Evolutionary conservation across 1,140 invertebrate genomes (phyloP), one percentile per base, ranked within the genome.

Genomic region (Trichonephila clavata): DNA sequence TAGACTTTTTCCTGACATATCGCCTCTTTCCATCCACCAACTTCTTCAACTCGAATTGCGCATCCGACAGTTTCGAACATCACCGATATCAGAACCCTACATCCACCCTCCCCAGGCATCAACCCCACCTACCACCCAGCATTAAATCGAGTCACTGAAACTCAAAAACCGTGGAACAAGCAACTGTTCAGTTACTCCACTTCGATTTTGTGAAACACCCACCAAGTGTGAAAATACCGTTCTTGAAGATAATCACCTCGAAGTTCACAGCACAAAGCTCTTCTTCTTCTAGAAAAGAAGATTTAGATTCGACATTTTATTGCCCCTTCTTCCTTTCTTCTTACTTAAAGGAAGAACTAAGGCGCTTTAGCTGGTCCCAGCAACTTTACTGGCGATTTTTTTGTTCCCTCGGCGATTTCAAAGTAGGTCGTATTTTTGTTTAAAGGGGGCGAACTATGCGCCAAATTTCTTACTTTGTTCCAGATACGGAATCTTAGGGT

Each of bases 341-440:
- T 21, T 32, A 13, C 43, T 20, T 83, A 10, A 21, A 7, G 43
- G 81, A 57, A 43, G 50, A 77, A 21, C 27, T 57, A 83, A n/a
- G 81, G 43, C 81, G 39, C 81, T 59, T 59, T 50, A 57, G 81
- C 81, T 83, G 43, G 86, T 39, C 86, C 86, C 18, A 87, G 86
- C 86, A 87, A 87, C 86, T 87, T 87, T 87, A 63, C 27, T 63
- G 60, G 20, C 59, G 20, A 32, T 63, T 65, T 39, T 65, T 86
- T 87, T 77, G 43, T 87, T 87, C 86, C 24, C 86, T 63, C 86
- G 60, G 86, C 86, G 86, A 87, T 87, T 87, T 87, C 86, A 87
- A 87, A 87, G 59, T 87, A 39, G 86, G 59, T 87, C 86, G 86
- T 87, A 87, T 87, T 87, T 87, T 87, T 87, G 86, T 87, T 87